Base-by-base conservation (phyloP, 2,797 vertebrate genomes). In the Chrosomus eos region DNA sequence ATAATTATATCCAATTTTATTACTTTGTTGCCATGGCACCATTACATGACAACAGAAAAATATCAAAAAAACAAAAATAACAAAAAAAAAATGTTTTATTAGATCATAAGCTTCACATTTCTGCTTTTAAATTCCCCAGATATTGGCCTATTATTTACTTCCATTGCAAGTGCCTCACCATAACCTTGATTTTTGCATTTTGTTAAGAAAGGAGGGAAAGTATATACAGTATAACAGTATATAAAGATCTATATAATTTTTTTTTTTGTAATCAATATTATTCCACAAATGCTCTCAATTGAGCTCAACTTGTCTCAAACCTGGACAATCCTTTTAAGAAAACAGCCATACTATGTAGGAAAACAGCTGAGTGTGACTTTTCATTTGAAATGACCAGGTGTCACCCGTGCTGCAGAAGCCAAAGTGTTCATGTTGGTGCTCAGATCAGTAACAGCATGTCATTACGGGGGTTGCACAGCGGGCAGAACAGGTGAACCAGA, bases 401-500 rank as follows among this genome's bases (percentile, higher is more conserved):
- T 83, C 72, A 64, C 48, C 85, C 31, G 6, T 31, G 74, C 75
- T 33, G 68, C 90, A 90, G 88, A 64, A 79, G 89, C 66, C 84
- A 45, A 73, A 51, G 77, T 83, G 84, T 76, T 85, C 80, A 55
- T 84, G 62, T 81, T 66, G 58, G 81, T 73, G 80, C 80, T 85
- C 74, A 72, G 72, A 85, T 81, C 67, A 74, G 84, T 85, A 80
- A 85, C 76, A 85, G 83, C 45, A 71, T 77, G 70, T 85, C 84
- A 80, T 66, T 85, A 48, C 31, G 79, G 80, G 64, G 60, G 66
- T 70, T 78, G 66, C 86, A 89, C 89, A 89, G 87, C 89, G 90
- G 66, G 72, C 89, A 83, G 85, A 88, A 84, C 86, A 91, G 92
- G 90, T 91, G 91, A 92, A 86, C 90, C 82, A 89, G 89, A 93